Evolutionary conservation across 2,113 vertebrate genomes (phyloP), one percentile per base, ranked within the genome.

Genomic region (Oreochromis niloticus): DNA sequence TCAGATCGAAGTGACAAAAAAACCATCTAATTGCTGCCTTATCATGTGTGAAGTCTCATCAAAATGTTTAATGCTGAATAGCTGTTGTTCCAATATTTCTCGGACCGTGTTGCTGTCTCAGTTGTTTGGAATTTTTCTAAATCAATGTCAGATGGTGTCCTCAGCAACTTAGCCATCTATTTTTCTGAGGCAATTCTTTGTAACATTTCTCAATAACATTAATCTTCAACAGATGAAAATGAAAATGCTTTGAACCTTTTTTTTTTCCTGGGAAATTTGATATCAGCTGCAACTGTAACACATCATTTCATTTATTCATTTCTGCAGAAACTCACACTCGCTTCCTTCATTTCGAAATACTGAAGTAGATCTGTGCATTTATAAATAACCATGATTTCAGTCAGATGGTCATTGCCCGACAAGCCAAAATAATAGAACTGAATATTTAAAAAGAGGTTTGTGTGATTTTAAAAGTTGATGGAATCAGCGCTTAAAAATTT

Each of bases 81-180:
- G 71, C 11, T 66, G 73, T 90, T 68, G 24, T 79, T 88, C 66
- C 89, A 66, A 1, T 7, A 30, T 75, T 55, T 83, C 71, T 91
- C 80, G 24, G 36, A 50, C 87, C 3, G 8, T 59, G 63, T 71
- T 89, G 68, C 78, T 87, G 78, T 54, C 87, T 91, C 91, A 92
- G 79, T 85, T 61, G 24, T 90, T 82, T 87, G 87, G 91, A 80
- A 92, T 95, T 92, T 92, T 83, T 87, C 22, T 34, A 88, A 93
- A 94, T 94, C 80, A 85, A 27, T 90, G 66, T 87, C 94, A 93
- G 89, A 94, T 94, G 90, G 79, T 54, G 19, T 89, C 55, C 81
- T 88, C 43, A 22, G 17, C 41, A 71, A 79, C 61, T 85, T 73
- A 75, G 55, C 88, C 86, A 83, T 83, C 71, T 61, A 12, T 85